Evolutionary conservation across 2,797 vertebrate genomes (phyloP), one percentile per base, ranked within the genome.

Genomic region (Antrozous pallidus): DNA sequence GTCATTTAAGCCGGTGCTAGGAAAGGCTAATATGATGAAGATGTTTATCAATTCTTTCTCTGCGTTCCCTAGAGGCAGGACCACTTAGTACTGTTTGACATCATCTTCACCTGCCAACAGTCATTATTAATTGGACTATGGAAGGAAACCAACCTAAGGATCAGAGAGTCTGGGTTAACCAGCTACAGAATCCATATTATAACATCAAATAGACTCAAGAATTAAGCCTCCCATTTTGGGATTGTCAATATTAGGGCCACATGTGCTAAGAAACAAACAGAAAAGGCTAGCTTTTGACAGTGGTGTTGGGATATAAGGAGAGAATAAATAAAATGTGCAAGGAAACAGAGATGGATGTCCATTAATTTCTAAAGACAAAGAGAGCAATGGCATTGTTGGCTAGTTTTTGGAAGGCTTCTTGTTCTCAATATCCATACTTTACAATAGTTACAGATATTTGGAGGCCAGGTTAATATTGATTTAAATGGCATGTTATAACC

Each of bases 321-420:
- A 26, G 47, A 63, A 51, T 63, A 6, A 42, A 24, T 81, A 36
- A 70, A 89, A 47, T 83, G 36, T 87, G 8, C 79, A 93, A 56
- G 61, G 8, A 90, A 92, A 71, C 10, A 92, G 5, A 86, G n/a
- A 42, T 56, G 38, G 4, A 11, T 79, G n/a, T 7, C 20, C 79
- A 74, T 40, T 92, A 54, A 56, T 73, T 95, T 78, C 89, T 74
- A 92, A 85, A 78, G 51, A 71, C 49, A 51, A 13, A 51, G 31
- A 69, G 33, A 84, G 33, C 13, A 51, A 70, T 2, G 26, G 22
- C 70, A 69, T n/a, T 65, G 6, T 26, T 71, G 11, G 45, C 71
- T 54, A 33, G 17, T 47, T 51, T 82, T 4, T 49, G 31, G 20
- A 78, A 91, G 69, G 4, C 18, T 89, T 77, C 31, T 11, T 88